Evolutionary conservation across 2,113 vertebrate species (phyloP), one percentile per base, ranked within the genome.

Genomic region (Caranx ignobilis): DNA sequence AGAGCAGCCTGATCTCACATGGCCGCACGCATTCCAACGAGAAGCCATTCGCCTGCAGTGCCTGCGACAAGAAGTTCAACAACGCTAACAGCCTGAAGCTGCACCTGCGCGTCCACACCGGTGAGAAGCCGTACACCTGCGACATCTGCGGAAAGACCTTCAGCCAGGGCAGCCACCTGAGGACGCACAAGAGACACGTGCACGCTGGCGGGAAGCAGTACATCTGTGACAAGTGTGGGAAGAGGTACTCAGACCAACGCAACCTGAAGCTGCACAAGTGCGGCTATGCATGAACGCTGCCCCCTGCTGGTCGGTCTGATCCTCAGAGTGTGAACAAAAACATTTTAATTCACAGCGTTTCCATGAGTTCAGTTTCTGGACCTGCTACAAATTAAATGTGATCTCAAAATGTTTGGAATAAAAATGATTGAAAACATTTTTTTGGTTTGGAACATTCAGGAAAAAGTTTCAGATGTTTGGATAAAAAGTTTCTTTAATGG

Each of bases 181-280:
- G 93, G 37, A 95, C 94, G 0, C 94, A 95, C 91, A 89, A 89
- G 71, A 83, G 92, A 0, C 94, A 95, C 79, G 75, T 95, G 4
- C 94, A 95, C 32, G 92, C 89, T 5, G 94, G 94, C 0, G 94
- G 94, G 3, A 95, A 95, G 66, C 94, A 94, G 90, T 95, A 82
- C 86, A 95, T 95, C 74, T 95, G 94, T 0, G 94, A 95, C 72
- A 89, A 82, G 70, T 95, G 94, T 2, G 94, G 94, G 0, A 95
- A 95, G 76, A 90, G 89, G 34, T 95, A 95, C 66, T 86, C 94
- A 0, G 93, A 94, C 88, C 92, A 90, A 1, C 91, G 94, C 66
- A 94, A 95, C 84, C 87, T 95, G 0, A 94, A 92, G 79, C 39
- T 94, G 77, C 94, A 95, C 81, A 95, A 95, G 83, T 95, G 94